These are phyloP conservation scores for Sebastes umbrosus DNA, from an alignment of 2,797 vertebrate species.

Conservation along the genomic window DNA sequence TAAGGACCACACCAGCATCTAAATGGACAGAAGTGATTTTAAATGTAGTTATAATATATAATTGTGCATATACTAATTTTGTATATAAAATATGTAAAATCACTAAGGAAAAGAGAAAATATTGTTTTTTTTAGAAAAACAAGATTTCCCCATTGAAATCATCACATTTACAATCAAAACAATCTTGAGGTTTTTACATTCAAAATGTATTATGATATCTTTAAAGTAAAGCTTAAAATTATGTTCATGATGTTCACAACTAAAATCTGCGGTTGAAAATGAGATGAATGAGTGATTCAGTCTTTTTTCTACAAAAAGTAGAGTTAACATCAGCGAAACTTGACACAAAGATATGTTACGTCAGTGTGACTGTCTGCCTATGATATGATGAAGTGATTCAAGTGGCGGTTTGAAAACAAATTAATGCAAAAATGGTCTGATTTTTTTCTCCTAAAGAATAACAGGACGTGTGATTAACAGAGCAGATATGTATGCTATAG, in stretches of 20 bases:
- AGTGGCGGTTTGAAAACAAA: too few relatives aligned
- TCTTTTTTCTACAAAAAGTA: not conserved
- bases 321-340: not conserved
- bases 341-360: not conserved
- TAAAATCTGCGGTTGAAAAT: too few relatives aligned
- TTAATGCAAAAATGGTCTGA: not conserved
- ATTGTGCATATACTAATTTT: not conserved
- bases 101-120: not conserved
- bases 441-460: not conserved
- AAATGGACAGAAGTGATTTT: not conserved
- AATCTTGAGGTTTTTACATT: not conserved
- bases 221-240: not conserved
- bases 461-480: not conserved
- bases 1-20: not conserved
- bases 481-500: too few relatives aligned
- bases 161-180: not conserved
- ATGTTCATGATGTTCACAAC: not conserved
- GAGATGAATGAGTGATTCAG: not conserved
- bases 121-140: not conserved
- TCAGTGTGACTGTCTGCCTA: not conserved
- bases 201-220: not conserved
- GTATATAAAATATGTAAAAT: not conserved
- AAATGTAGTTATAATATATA: not conserved
- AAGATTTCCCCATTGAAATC: not conserved
- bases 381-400: not conserved